Percentiles rank a stretch among this genome's conserved stretches.
These are phyloP conservation scores for Lysandra coridon DNA, from an alignment of 2,888 invertebrate genomes.

Conservation along the genomic window DNA sequence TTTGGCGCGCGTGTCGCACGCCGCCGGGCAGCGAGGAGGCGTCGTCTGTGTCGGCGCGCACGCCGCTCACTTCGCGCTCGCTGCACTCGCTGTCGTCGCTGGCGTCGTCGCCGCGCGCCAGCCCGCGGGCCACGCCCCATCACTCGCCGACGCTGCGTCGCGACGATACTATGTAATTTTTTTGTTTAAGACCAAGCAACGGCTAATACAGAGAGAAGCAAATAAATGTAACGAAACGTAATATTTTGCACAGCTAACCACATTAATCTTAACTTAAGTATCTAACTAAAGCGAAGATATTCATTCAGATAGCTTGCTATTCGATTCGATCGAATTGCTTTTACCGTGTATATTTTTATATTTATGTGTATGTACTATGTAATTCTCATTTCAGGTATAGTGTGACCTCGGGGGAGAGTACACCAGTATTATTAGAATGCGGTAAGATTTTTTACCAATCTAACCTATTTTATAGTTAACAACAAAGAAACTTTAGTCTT, in stretches of 20 bases:
- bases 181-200: too few species aligned
- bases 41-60: conserved; percentile 58
- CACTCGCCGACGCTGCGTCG: conserved; percentile 45
- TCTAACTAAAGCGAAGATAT: too few species aligned
- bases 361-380: not conserved
- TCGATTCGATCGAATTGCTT: too few species aligned
- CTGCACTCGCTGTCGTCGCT: conserved; percentile 74
- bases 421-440: conserved; percentile 75
- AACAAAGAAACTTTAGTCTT: too few species aligned
- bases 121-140: conserved; percentile 43
- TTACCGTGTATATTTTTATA: too few species aligned
- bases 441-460: conserved; percentile 50
- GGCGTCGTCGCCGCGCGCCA: conserved; percentile 48
- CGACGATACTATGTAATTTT: conserved; percentile 47
- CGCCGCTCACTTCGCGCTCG: conserved; percentile 73
- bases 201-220: too few species aligned
- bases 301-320: not conserved
- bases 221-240: too few species aligned
- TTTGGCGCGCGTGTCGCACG: conserved; percentile 76
- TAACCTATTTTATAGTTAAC: too few species aligned
- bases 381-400: conserved; percentile 62
- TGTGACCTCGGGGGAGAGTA: conserved; percentile 77
- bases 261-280: too few species aligned
- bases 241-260: too few species aligned
- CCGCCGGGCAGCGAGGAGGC: conserved; percentile 75